Percentiles rank a stretch among this genome's conserved stretches.
Conservation (phyloP, 2,888 invertebrate genomes). For the Trachelus iudaicus region DNA sequence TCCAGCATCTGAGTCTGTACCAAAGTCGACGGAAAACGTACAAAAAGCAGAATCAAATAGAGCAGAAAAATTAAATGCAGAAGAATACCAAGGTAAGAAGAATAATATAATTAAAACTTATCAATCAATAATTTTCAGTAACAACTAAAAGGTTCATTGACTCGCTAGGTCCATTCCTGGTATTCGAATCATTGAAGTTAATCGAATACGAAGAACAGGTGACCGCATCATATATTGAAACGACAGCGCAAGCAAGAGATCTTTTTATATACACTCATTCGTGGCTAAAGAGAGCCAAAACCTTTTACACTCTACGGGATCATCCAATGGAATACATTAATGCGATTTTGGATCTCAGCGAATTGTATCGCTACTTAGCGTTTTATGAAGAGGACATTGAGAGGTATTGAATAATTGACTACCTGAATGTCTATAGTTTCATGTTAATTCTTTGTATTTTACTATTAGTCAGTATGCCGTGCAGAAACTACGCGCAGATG, state of each 20-base stretch:
- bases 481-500: slow-evolving; percentile 71
- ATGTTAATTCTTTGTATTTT: not conserved
- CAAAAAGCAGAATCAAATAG: slow-evolving; percentile 2
- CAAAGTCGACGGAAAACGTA: slow-evolving; percentile 9
- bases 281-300: slow-evolving; percentile 71
- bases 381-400: slow-evolving; percentile 80
- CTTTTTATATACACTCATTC: slow-evolving; percentile 71
- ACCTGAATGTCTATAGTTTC: not conserved
- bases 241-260: slow-evolving; percentile 67
- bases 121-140: not conserved
- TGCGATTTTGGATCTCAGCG: slow-evolving; percentile 72
- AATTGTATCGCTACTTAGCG: slow-evolving; percentile 75
- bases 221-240: slow-evolving; percentile 49
- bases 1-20: not conserved
- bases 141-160: not conserved
- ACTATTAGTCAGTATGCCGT: slow-evolving; percentile 68
- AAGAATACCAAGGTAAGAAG: slow-evolving; percentile 11
- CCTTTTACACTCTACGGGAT: slow-evolving; percentile 71
- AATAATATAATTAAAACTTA: not conserved
- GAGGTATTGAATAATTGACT: slow-evolving; percentile 24
- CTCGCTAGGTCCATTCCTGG: slow-evolving; percentile 9
- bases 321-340: slow-evolving; percentile 72
- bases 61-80: slow-evolving; percentile 1
- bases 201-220: slow-evolving; percentile 38
- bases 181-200: slow-evolving; percentile 32